Conservation (phyloP, 2,113 vertebrate genomes). For the Lepus americanus region DNA sequence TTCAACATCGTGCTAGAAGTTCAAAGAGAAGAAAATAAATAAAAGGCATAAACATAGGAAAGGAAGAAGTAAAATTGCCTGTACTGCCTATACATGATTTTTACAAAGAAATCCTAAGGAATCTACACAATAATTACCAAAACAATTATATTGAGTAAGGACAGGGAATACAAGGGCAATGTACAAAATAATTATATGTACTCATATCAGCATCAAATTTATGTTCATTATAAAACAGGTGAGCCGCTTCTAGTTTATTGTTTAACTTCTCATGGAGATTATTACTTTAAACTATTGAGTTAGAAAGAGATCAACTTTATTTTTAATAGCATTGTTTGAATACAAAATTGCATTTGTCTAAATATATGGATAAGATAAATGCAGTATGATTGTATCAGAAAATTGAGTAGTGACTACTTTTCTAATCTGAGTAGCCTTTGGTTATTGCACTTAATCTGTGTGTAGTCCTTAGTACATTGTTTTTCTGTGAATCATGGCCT, state of each 20-base stretch:
- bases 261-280: slow-evolving; percentile 18
- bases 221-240: background rate
- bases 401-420: slow-evolving; percentile 3
- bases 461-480: background rate
- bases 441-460: slow-evolving; percentile 20
- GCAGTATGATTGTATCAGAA: background rate
- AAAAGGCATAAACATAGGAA: slow-evolving; percentile 1
- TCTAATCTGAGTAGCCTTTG: background rate
- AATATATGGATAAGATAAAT: background rate
- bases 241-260: background rate
- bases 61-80: background rate
- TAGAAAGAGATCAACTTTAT: background rate
- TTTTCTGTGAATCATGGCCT: background rate
- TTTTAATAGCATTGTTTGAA: background rate
- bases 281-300: slow-evolving; percentile 38
- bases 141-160: slow-evolving; percentile 9
- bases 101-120: slow-evolving; percentile 17
- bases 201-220: slow-evolving; percentile 1
- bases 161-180: background rate
- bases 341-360: background rate
- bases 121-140: slow-evolving; percentile 2
- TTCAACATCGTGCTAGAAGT: background rate
- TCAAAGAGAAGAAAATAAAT: slow-evolving; percentile 29
- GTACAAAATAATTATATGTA: background rate
- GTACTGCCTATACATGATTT: background rate